Conservation (phyloP, 1,140 invertebrate species). For the Temnothorax curvispinosus region DNA sequence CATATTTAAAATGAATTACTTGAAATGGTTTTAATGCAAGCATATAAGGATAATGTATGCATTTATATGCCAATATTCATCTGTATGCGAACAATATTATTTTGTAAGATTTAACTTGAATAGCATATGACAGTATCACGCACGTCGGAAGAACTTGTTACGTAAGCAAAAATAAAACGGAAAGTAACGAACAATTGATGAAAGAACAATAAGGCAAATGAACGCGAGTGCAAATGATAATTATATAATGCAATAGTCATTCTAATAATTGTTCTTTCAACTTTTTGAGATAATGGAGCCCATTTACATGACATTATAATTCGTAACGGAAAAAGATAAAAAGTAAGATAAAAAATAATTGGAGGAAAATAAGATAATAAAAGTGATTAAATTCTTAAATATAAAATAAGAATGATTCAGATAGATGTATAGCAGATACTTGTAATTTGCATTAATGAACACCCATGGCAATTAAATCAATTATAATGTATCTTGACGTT, state of each 20-base stretch:
- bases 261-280: background rate
- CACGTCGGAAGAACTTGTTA: background rate
- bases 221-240: background rate
- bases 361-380: background rate
- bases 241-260: background rate
- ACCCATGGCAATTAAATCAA: slow-evolving; percentile 2
- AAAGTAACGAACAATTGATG: background rate
- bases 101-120: background rate
- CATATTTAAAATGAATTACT: background rate
- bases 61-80: background rate
- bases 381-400: background rate
- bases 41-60: background rate
- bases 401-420: background rate
- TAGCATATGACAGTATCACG: background rate
- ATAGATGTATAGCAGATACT: background rate
- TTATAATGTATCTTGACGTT: slow-evolving; percentile 5
- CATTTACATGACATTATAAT: background rate
- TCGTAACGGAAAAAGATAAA: background rate
- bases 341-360: background rate
- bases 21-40: background rate
- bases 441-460: slow-evolving; percentile 7
- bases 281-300: background rate
- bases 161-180: background rate
- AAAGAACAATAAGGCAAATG: background rate
- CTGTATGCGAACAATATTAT: background rate